A percentile compares a stretch with the other conserved stretches of the same genome.
These are phyloP conservation scores for Vireo altiloquus DNA, from an alignment of 2,113 vertebrate genomes.

Conservation along the genomic window DNA sequence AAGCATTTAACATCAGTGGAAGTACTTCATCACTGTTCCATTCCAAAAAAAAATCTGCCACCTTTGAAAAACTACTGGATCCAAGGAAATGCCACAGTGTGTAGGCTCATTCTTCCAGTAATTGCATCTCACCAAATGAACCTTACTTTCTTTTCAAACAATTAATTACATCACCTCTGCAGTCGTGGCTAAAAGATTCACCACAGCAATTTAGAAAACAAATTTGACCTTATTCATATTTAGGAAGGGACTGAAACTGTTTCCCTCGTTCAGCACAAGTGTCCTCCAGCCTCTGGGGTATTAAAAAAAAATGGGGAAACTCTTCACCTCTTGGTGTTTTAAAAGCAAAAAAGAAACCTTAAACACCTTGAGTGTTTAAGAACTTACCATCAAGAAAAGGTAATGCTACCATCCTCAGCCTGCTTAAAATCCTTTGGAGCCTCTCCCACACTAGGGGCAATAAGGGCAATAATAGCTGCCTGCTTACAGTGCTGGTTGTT, in stretches of 20 bases:
- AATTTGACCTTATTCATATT: not conserved
- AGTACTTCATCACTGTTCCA: not conserved
- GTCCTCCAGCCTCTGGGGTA: not conserved
- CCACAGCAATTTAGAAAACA: not conserved
- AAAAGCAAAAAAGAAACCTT: not conserved
- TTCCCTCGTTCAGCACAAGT: not conserved
- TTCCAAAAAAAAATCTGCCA: not conserved
- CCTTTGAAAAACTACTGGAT: not conserved
- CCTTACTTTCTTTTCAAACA: not conserved
- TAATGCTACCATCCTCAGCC: not conserved
- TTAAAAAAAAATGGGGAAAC: not conserved
- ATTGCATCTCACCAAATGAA: not conserved
- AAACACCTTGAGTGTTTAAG: not conserved
- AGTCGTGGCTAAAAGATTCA: not conserved
- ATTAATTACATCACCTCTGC: not conserved
- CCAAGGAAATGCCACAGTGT: not conserved
- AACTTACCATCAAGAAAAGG: not conserved
- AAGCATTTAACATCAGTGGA: not conserved
- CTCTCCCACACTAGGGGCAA: not conserved
- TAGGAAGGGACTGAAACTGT: not conserved
- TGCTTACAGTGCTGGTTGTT: not conserved
- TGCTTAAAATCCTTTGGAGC: not conserved
- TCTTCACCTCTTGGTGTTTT: not conserved
- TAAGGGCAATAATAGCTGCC: not conserved
- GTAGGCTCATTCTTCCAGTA: not conserved